Evolutionary conservation across 1,140 invertebrate genomes (phyloP).

Genomic region (Caenorhabditis inopinata): DNA sequence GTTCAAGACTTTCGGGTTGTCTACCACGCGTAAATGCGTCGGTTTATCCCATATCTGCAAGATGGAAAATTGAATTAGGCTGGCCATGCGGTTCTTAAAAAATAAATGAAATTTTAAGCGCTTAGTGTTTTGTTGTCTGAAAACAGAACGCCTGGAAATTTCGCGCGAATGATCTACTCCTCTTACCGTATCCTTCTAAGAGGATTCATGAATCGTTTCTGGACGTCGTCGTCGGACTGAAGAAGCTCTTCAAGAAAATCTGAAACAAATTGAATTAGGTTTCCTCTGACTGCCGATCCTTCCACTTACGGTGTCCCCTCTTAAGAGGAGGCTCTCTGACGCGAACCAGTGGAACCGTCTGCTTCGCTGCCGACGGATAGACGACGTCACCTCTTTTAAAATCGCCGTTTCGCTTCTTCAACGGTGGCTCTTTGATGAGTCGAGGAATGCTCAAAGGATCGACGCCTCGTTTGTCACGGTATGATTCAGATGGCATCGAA

Average conservation of each 20-base stretch:
- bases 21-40: conserved; percentile 5
- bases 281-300: not conserved
- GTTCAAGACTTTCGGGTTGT: too few relatives aligned
- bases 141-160: too few relatives aligned
- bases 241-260: conserved; percentile 18
- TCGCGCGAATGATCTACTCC: too few relatives aligned
- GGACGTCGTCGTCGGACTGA: not conserved
- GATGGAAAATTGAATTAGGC: not conserved
- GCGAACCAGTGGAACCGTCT: conserved; percentile 28
- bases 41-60: not conserved
- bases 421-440: conserved; percentile 18
- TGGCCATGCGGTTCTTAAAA: not conserved
- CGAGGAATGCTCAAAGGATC: not conserved
- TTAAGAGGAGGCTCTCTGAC: conserved; percentile 35
- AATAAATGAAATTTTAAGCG: too few relatives aligned
- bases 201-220: conserved; percentile 18
- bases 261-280: not conserved
- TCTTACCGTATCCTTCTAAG: conserved; percentile 25
- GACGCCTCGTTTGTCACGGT: conserved; percentile 19
- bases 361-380: conserved; percentile 25
- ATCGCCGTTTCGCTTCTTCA: conserved; percentile 24
- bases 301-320: conserved; percentile 10
- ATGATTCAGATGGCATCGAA: not conserved
- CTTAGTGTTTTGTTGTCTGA: too few relatives aligned
- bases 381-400: conserved; percentile 28